phyloP scores from a whole-genome alignment of 2,113 vertebrate genomes.

The Ctenodactylus gundi region DNA sequence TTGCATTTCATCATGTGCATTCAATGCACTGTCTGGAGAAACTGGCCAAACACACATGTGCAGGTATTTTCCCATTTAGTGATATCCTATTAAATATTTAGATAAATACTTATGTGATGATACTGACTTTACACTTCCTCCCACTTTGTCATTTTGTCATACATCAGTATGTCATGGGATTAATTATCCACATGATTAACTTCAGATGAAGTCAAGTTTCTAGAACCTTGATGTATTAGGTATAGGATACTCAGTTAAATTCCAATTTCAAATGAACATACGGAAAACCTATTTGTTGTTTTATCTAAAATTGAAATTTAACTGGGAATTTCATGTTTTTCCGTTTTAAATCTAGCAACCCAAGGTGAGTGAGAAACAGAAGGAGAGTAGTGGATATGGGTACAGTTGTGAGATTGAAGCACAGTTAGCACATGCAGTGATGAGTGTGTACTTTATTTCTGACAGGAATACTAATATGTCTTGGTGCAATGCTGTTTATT shows the following conservation, averaged over 20 bases:
- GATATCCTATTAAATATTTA: not conserved
- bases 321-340: not conserved
- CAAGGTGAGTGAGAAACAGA: not conserved
- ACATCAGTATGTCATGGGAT: not conserved
- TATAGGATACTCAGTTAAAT: constrained; percentile 16
- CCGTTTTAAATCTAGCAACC: constrained; percentile 17
- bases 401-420: constrained; percentile 4
- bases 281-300: not conserved
- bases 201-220: not conserved
- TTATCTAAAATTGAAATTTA: constrained; percentile 51
- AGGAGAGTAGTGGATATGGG: not conserved
- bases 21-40: not conserved
- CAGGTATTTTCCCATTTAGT: not conserved
- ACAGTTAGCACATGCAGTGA: not conserved
- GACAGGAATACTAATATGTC: not conserved
- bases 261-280: constrained; percentile 34
- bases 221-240: too few relatives aligned
- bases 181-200: constrained; percentile 33
- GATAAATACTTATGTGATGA: constrained; percentile 36
- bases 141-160: constrained; percentile 8
- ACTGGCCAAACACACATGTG: not conserved
- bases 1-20: not conserved
- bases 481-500: not conserved
- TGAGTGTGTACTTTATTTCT: not conserved
- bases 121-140: not conserved